Conservation (phyloP, 2,113 vertebrate genomes). For the Hydrochoerus hydrochaeris region DNA sequence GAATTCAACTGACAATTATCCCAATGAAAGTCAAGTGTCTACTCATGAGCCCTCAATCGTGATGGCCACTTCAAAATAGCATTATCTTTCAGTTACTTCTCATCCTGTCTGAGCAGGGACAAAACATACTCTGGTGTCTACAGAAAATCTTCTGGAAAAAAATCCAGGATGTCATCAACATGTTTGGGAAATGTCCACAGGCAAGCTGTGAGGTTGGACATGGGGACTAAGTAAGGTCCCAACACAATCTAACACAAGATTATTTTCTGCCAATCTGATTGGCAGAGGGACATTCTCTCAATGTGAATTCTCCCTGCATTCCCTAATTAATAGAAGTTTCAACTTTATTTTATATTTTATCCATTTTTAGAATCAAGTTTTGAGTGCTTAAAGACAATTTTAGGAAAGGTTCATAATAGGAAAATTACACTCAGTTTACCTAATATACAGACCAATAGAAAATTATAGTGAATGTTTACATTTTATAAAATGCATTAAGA, state of each 20-base stretch:
- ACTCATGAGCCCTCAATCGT: background rate
- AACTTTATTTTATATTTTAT: background rate
- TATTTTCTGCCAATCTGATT: background rate
- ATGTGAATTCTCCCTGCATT: background rate
- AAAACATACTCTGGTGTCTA: background rate
- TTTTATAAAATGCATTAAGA: background rate
- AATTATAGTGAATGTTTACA: background rate
- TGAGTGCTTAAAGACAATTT: background rate
- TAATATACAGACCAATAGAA: background rate
- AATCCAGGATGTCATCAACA: background rate
- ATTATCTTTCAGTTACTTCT: background rate
- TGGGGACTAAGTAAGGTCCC: background rate
- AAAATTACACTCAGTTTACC: background rate
- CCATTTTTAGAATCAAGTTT: background rate
- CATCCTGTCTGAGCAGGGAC: background rate
- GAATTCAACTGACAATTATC: background rate
- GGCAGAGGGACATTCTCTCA: background rate
- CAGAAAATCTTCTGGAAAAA: background rate
- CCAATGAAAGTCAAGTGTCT: background rate
- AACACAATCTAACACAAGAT: background rate
- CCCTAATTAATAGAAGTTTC: background rate
- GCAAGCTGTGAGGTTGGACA: background rate
- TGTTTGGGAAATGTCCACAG: background rate
- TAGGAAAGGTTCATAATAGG: background rate
- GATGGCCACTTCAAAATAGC: background rate